Percentiles rank a stretch among this genome's conserved stretches.
Evolutionary conservation across 2,113 vertebrate genomes (phyloP).

Genomic region (Microtus ochrogaster): DNA sequence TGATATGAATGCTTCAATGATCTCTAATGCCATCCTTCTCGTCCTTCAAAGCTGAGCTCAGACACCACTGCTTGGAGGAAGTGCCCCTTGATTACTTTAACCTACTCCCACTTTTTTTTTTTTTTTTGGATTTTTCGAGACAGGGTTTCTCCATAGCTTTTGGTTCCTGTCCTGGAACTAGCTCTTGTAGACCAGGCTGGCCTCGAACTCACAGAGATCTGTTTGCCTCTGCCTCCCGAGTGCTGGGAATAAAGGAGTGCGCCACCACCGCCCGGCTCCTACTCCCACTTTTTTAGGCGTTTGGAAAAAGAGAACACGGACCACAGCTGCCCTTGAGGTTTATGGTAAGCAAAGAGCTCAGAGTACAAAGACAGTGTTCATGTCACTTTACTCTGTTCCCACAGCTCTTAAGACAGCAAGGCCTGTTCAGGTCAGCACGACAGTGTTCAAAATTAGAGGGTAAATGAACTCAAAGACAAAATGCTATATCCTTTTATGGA

Average conservation of each 20-base stretch:
- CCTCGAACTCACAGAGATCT: too few relatives aligned
- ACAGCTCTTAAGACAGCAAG: conserved; percentile 28
- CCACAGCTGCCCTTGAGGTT: not conserved
- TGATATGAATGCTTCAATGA: not conserved
- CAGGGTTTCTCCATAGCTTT: too few relatives aligned
- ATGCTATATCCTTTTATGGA: conserved; percentile 4
- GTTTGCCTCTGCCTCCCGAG: too few relatives aligned
- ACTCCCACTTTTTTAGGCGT: conserved; percentile 41
- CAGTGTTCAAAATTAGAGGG: not conserved
- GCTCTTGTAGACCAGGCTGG: too few relatives aligned
- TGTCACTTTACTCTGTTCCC: conserved; percentile 16
- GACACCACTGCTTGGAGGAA: not conserved
- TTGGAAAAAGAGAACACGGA: conserved; percentile 13
- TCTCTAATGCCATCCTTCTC: conserved; percentile 40
- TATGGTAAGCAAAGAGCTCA: not conserved
- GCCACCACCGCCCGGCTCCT: too few relatives aligned
- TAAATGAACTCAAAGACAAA: conserved; percentile 50
- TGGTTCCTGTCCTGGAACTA: too few relatives aligned
- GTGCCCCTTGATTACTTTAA: conserved; percentile 9
- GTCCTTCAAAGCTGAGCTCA: conserved; percentile 43
- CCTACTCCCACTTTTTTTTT: conserved; percentile 32
- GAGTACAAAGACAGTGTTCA: conserved; percentile 6
- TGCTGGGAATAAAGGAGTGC: too few relatives aligned
- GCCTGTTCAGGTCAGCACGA: not conserved
- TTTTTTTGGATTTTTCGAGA: too few relatives aligned